Evolutionary conservation across 2,113 vertebrate species (phyloP).

Genomic region (Acanthochromis polyacanthus): DNA sequence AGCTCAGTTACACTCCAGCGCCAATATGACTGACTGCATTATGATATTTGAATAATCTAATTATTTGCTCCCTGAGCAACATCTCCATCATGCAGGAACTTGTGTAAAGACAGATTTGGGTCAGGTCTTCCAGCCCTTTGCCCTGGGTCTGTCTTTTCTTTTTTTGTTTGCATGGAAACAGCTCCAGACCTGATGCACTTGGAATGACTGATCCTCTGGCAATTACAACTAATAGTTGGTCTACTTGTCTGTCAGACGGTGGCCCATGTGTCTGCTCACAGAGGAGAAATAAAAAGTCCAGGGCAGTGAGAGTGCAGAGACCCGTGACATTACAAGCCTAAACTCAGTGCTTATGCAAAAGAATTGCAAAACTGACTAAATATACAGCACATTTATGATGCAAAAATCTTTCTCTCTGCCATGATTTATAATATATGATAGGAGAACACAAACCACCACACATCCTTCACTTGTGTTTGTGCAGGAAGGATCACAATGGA

Average conservation of each 20-base stretch:
- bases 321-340: background rate
- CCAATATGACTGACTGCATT: slow-evolving; percentile 54
- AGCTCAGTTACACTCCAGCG: slow-evolving; percentile 34
- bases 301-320: slow-evolving; percentile 20
- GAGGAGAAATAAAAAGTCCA: slow-evolving; percentile 45
- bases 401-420: background rate
- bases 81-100: slow-evolving; percentile 65
- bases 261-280: slow-evolving; percentile 36
- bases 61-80: slow-evolving; percentile 60
- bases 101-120: slow-evolving; percentile 77
- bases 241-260: slow-evolving; percentile 31
- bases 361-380: too few species aligned
- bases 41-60: slow-evolving; percentile 70
- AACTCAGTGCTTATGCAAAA: too few species aligned
- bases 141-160: slow-evolving; percentile 47
- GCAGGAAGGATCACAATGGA: slow-evolving; percentile 32
- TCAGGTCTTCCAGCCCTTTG: slow-evolving; percentile 61
- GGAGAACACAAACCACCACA: slow-evolving; percentile 8
- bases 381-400: background rate
- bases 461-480: slow-evolving; percentile 5
- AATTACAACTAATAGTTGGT: slow-evolving; percentile 48
- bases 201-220: slow-evolving; percentile 57
- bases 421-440: background rate
- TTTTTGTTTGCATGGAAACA: slow-evolving; percentile 58
- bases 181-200: slow-evolving; percentile 65